These are phyloP conservation scores for Sialia sialis DNA, from an alignment of 2,113 vertebrate species.

Conservation along the genomic window DNA sequence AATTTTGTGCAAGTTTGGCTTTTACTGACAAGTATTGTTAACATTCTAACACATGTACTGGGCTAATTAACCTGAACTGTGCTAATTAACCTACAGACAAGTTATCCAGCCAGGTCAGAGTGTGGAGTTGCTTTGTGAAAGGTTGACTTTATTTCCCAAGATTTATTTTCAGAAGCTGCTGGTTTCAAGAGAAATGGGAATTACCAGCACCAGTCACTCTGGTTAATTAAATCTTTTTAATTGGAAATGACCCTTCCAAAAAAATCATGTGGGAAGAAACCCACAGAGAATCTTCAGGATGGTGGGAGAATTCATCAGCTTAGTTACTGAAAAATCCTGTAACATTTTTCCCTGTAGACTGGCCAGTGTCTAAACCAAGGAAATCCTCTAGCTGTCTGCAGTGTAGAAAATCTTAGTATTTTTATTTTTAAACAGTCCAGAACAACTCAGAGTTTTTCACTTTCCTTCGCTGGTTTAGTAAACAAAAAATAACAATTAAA, in stretches of 20 bases:
- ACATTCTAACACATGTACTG: not conserved
- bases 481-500: not conserved
- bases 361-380: not conserved
- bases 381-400: not conserved
- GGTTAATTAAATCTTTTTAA: constrained; percentile 15
- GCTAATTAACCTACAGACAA: not conserved
- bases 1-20: not conserved
- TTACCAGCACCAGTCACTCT: not conserved
- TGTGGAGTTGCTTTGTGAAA: not conserved
- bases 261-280: not conserved
- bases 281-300: not conserved
- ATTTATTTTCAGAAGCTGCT: not conserved
- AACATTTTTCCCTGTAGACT: not conserved
- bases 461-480: not conserved
- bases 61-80: not conserved
- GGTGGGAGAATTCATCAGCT: not conserved
- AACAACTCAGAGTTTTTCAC: not conserved
- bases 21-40: not conserved
- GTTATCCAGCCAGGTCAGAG: not conserved
- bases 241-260: not conserved
- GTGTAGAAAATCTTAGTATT: not conserved
- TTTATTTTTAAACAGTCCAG: not conserved
- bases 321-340: not conserved
- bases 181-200: not conserved
- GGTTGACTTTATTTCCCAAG: not conserved